Percentiles rank a stretch among this genome's conserved stretches.
phyloP scores from a whole-genome alignment of 1,140 invertebrate genomes.

The Pinna nobilis region DNA sequence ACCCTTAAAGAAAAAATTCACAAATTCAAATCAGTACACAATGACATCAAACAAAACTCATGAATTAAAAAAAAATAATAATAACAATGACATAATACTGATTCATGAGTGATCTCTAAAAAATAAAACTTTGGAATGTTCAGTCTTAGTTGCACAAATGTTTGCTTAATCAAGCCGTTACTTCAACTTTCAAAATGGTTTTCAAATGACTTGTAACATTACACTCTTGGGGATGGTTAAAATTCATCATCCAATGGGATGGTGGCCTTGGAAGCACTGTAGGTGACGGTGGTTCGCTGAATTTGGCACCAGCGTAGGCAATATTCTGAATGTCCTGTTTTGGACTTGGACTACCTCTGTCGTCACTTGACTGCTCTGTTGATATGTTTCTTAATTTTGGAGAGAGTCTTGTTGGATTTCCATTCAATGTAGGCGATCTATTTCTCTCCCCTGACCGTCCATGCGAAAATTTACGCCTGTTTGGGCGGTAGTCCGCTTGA shows the following conservation, averaged over 20 bases:
- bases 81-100: constrained; percentile 54
- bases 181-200: constrained; percentile 77
- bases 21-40: no score
- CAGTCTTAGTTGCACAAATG: constrained; percentile 17
- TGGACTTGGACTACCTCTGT: constrained; percentile 22
- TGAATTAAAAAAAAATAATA: constrained; percentile 44
- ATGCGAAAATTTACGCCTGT: no score
- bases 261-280: constrained; percentile 79
- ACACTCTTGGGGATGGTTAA: constrained; percentile 31
- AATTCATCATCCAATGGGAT: constrained; percentile 76
- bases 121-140: constrained; percentile 59
- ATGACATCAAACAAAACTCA: constrained; percentile 53
- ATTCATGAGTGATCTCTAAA: constrained; percentile 47
- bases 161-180: constrained; percentile 3
- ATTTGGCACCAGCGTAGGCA: constrained; percentile 80
- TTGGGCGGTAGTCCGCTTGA: no score
- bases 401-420: constrained; percentile 7
- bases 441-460: background rate
- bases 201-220: constrained; percentile 77
- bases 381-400: background rate
- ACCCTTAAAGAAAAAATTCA: no score
- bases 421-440: background rate
- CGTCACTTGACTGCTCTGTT: background rate
- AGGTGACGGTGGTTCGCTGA: constrained; percentile 79
- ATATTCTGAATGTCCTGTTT: constrained; percentile 17